Base-by-base conservation (phyloP, 2,888 invertebrate genomes). In the Phortica okadai region DNA sequence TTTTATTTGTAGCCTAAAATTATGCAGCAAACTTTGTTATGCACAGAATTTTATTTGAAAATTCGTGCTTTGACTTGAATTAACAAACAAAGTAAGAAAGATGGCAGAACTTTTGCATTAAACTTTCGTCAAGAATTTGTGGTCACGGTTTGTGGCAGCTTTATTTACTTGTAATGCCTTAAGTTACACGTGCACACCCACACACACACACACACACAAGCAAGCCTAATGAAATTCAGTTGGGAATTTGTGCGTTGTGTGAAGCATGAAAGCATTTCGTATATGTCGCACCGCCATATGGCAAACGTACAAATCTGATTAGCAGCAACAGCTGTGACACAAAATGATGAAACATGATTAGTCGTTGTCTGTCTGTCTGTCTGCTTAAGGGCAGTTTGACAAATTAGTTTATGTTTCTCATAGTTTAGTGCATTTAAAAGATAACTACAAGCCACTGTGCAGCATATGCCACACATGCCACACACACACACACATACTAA, bases 261-360 rank as follows among this genome's bases (percentile, higher is more conserved):
- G 14, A 6, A 50, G 10, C 50, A 50, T 11, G 50, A 8, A 6
- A 6, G 14, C 62, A 62, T 62, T 62, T 2, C 33, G 33, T 33
- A 33, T 33, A 33, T 33, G 33, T 5, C 33, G 33, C 33, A 54
- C 8, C 2, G 67, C 67, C 11, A 44, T 7, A 44, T 41, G 16
- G 44, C 41, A 44, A 67, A 67, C 33, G 33, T 0, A 33, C 33
- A 33, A 33, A 33, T 67, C n/a, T 67, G 42, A 67, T 67, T 67
- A 67, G 67, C 33, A 5, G 2, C 14, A 67, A 67, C 67, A 67
- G 67, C 67, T 67, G 67, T 7, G 25, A 10, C 64, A 64, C 8
- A 64, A 41, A 41, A 62, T 16, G 25, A 62, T 8, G 62, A 62
- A 62, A 62, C 16, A 62, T 25, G 62, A 62, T 62, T 62, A 62